These are phyloP conservation scores for Miichthys miiuy DNA, from an alignment of 2,797 vertebrate species.

Conservation along the genomic window DNA sequence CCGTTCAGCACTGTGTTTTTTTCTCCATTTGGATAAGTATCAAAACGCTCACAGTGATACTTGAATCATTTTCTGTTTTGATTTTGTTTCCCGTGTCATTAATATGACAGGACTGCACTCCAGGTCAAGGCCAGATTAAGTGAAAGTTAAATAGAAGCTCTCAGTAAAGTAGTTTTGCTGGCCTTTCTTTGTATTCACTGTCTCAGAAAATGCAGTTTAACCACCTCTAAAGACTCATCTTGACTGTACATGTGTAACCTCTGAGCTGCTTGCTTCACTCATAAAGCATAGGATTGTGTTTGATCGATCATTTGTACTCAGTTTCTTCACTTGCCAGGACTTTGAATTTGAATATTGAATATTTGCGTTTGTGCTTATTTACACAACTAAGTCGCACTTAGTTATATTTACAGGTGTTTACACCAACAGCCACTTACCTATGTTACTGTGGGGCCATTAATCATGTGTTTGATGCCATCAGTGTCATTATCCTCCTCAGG, in stretches of 20 bases:
- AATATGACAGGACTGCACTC: constrained; percentile 7
- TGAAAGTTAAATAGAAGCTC: neutral
- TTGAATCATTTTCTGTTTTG: neutral
- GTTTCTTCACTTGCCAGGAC: neutral
- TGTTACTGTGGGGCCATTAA: neutral
- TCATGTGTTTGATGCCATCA: constrained; percentile 17
- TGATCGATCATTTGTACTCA: constrained; percentile 10
- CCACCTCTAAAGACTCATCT: neutral
- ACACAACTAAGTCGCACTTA: neutral
- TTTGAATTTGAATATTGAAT: neutral
- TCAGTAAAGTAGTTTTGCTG: neutral
- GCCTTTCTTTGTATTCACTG: constrained; percentile 5
- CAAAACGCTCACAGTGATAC: neutral
- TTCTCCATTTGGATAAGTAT: neutral
- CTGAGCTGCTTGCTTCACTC: constrained; percentile 1
- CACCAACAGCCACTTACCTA: constrained; percentile 22
- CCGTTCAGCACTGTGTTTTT: neutral
- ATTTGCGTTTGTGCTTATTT: constrained; percentile 24
- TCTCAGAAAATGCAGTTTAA: constrained; percentile 5
- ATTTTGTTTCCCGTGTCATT: neutral
- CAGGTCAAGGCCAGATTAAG: neutral
- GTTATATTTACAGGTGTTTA: neutral
- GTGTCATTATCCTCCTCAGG: constrained; percentile 23
- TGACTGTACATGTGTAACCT: neutral
- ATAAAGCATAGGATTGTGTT: constrained; percentile 2